Evolutionary conservation across 2,113 vertebrate genomes (phyloP).

Genomic region (Verasper variegatus): DNA sequence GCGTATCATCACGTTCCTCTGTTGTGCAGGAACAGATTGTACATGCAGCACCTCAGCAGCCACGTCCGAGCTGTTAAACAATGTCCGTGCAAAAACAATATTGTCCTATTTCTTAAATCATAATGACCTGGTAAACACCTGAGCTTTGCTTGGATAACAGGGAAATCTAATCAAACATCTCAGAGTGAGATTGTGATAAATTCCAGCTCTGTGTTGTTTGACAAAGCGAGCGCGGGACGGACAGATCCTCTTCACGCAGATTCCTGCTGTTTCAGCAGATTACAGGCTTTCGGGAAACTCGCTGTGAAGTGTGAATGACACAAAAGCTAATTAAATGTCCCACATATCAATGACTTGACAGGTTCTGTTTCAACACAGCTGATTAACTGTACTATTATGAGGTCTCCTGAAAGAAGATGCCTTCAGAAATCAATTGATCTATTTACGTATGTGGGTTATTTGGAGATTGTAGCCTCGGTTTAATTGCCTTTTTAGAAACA

Average conservation of each 20-base stretch:
- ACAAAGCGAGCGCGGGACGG: no score
- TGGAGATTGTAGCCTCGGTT: constrained; percentile 56
- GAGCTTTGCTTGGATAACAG: no score
- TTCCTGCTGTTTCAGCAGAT: constrained; percentile 35
- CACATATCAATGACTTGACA: constrained; percentile 55
- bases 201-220: not conserved
- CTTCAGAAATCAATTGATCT: constrained; percentile 71
- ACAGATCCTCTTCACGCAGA: not conserved
- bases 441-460: constrained; percentile 67
- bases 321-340: constrained; percentile 67
- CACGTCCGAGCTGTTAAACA: not conserved
- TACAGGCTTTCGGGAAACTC: constrained; percentile 18
- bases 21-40: not conserved
- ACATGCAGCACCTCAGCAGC: no score
- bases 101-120: not conserved
- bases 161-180: not conserved
- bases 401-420: constrained; percentile 41
- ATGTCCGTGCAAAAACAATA: not conserved
- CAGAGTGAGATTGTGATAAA: not conserved
- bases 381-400: constrained; percentile 62
- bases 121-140: no score
- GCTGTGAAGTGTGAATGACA: constrained; percentile 61
- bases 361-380: constrained; percentile 44
- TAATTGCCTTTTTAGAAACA: constrained; percentile 68
- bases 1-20: no score